phyloP scores from a whole-genome alignment of 1,140 invertebrate genomes.

The Drosophila orena region DNA sequence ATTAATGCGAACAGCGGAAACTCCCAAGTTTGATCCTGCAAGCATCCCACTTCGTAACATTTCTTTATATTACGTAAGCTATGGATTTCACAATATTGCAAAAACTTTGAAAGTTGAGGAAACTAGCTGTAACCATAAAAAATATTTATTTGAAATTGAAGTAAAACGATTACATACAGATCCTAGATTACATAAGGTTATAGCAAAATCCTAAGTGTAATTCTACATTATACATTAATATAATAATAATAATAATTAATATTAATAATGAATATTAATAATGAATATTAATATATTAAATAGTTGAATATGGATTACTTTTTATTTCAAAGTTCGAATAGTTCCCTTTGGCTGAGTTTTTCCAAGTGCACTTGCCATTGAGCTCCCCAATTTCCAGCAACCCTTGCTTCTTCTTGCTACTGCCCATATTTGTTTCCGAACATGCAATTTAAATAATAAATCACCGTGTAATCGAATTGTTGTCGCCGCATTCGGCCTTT shows the following conservation, averaged over 20 bases:
- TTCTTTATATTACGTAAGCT: constrained; percentile 29
- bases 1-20: constrained; percentile 60
- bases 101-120: background rate
- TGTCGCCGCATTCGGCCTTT: constrained; percentile 18
- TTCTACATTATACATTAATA: too few species aligned
- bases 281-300: too few species aligned
- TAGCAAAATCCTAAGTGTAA: too few species aligned
- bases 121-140: too few species aligned
- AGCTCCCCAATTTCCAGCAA: background rate
- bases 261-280: too few species aligned
- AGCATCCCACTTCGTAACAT: background rate
- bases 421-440: constrained; percentile 23
- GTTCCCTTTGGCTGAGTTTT: background rate
- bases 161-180: too few species aligned
- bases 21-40: background rate
- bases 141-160: too few species aligned
- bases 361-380: constrained; percentile 18
- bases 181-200: too few species aligned
- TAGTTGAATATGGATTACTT: background rate
- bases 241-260: too few species aligned
- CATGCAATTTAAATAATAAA: constrained; percentile 69
- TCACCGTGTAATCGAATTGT: constrained; percentile 57
- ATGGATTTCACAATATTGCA: background rate
- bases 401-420: constrained; percentile 12
- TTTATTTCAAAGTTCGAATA: background rate